Evolutionary conservation across 2,797 vertebrate species (phyloP).

Genomic region (Schizothorax lantsangensis): DNA sequence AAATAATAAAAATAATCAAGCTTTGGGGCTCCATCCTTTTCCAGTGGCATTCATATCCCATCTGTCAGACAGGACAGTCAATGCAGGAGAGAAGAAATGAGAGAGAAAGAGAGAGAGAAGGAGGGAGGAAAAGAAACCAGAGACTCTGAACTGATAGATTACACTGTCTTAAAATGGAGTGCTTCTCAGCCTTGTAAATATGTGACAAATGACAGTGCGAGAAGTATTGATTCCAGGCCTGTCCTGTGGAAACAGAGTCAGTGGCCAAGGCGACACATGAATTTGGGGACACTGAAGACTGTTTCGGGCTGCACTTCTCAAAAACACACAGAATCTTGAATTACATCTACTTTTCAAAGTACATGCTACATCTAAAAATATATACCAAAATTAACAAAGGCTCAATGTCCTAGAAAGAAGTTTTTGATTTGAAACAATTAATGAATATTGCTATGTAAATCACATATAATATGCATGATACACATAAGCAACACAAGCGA

Average conservation of each 20-base stretch:
- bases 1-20: slow-evolving; percentile 21
- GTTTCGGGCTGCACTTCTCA: background rate
- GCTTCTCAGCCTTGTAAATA: slow-evolving; percentile 98
- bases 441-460: background rate
- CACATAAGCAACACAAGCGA: background rate
- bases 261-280: slow-evolving; percentile 39
- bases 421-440: background rate
- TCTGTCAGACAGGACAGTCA: slow-evolving; percentile 60
- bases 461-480: background rate
- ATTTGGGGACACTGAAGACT: slow-evolving; percentile 20
- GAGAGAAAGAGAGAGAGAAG: slow-evolving; percentile 50
- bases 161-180: slow-evolving; percentile 95
- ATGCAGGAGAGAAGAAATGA: slow-evolving; percentile 54
- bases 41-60: slow-evolving; percentile 57
- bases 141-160: slow-evolving; percentile 87
- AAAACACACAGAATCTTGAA: background rate
- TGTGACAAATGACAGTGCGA: slow-evolving; percentile 97
- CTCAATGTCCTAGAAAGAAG: too few relatives aligned
- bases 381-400: background rate
- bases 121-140: slow-evolving; percentile 54
- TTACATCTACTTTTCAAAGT: background rate
- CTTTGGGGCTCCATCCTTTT: slow-evolving; percentile 50
- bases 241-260: slow-evolving; percentile 64
- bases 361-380: background rate
- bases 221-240: slow-evolving; percentile 98